Evolutionary conservation across 2,888 invertebrate genomes (phyloP).

Genomic region (Lasioglossum leucozonium): DNA sequence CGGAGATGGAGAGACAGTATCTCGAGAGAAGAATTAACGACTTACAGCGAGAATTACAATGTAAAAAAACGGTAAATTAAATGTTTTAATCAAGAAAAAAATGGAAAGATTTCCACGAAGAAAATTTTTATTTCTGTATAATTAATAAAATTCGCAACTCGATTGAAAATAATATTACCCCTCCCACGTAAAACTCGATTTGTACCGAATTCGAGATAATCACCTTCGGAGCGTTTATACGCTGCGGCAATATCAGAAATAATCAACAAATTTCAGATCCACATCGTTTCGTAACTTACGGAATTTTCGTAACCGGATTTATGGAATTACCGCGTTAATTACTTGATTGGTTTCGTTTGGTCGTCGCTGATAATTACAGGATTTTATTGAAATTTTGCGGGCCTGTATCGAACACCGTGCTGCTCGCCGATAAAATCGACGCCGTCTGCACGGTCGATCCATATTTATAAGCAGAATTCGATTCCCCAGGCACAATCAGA

Average conservation of each 20-base stretch:
- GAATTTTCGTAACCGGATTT: background rate
- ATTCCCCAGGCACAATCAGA: constrained; percentile 30
- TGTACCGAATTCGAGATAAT: background rate
- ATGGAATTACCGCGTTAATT: constrained; percentile 25
- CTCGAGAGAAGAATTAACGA: background rate
- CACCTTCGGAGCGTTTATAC: background rate
- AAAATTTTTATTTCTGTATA: no score
- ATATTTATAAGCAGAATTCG: constrained; percentile 35
- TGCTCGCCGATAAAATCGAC: constrained; percentile 37
- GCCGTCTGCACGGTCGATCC: background rate
- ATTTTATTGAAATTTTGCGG: constrained; percentile 44
- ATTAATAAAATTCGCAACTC: no score
- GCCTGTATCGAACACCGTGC: background rate
- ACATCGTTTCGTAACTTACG: background rate
- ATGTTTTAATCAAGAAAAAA: no score
- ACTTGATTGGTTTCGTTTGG: constrained; percentile 13
- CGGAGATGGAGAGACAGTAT: background rate
- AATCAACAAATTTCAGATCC: background rate
- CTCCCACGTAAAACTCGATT: no score
- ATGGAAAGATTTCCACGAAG: no score
- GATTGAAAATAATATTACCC: no score
- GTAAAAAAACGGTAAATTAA: background rate
- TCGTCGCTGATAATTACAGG: constrained; percentile 23
- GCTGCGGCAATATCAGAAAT: background rate
- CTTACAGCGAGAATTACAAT: background rate